Evolutionary conservation across 2,888 invertebrate species (phyloP).

Genomic region (Temnothorax unifasciatus): DNA sequence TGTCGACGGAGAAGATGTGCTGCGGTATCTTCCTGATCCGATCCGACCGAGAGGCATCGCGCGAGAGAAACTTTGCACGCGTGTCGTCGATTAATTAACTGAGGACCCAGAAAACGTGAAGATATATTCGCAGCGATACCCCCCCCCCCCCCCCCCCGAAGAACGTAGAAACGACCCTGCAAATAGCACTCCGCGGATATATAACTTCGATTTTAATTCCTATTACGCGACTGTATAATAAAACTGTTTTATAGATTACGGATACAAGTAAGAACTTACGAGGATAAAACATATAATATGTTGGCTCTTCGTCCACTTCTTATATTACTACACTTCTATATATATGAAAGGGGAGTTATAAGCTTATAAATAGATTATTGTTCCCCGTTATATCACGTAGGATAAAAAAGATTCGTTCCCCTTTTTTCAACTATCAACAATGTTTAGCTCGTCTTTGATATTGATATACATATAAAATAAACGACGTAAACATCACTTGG

Average conservation of each 20-base stretch:
- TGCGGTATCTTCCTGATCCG: constrained; percentile 41
- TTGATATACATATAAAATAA: background rate
- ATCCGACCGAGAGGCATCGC: constrained; percentile 32
- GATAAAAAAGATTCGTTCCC: constrained; percentile 64
- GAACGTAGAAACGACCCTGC: background rate
- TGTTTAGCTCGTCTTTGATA: background rate
- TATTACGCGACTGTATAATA: background rate
- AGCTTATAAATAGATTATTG: constrained; percentile 31
- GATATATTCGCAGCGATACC: background rate
- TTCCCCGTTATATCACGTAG: constrained; percentile 35
- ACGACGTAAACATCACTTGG: background rate
- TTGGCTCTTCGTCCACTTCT: background rate
- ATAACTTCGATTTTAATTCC: background rate
- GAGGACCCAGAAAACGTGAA: constrained; percentile 24
- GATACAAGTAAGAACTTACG: background rate
- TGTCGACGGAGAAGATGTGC: constrained; percentile 38
- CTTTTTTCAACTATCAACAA: constrained; percentile 6
- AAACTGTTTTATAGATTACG: background rate
- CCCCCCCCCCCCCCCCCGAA: too few relatives aligned
- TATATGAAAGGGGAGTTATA: constrained; percentile 6
- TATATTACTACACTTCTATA: background rate
- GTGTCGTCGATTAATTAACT: constrained; percentile 54
- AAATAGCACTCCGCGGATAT: background rate
- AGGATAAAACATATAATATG: background rate
- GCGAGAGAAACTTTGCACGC: constrained; percentile 46